Base-by-base conservation (phyloP, 2,113 vertebrate genomes). In the Stercorarius parasiticus region DNA sequence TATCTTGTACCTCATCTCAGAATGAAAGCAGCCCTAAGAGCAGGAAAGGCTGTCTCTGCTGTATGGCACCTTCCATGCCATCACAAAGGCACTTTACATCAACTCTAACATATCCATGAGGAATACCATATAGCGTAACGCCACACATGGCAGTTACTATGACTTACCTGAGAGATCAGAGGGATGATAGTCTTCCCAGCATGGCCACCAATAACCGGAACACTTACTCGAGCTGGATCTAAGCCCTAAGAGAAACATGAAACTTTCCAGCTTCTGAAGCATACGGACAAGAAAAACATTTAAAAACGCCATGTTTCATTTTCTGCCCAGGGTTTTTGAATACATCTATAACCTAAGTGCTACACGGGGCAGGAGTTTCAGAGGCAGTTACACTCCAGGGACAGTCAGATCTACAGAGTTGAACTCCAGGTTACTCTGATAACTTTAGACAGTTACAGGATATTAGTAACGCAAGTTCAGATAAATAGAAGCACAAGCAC, bases 111-210 rank as follows among this genome's bases (percentile, higher is more conserved):
- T 0, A 2, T 1, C 30, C 45, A 21, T 5, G 26, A 29, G 40
- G 40, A 66, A 32, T 22, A 66, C 15, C 40, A 45, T 8, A 45
- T 6, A 32, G 27, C 2, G 23, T 38, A 13, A 56, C 7, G 38
- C 52, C 79, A 64, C 65, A 22, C 40, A 10, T 2, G 7, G 38
- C 50, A 85, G 61, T 4, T 59, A 42, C 66, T 10, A 5, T 3
- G 16, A 25, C 95, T 6, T 43, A 99, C 99, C 98, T 99, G 99
- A 62, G 99, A 99, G 93, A 99, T 99, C 64, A 99, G 97, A 45
- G 99, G 99, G 84, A 99, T 99, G 98, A 99, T 99, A 45, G 99
- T 99, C 96, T 99, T 99, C 74, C 99, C 99, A 1, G 99, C 99
- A 10, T 99, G 99, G 94, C 99, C 99, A 59, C 99, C 99, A 45